Evolutionary conservation across 2,888 invertebrate genomes (phyloP).

Genomic region (Amitus sp.): DNA sequence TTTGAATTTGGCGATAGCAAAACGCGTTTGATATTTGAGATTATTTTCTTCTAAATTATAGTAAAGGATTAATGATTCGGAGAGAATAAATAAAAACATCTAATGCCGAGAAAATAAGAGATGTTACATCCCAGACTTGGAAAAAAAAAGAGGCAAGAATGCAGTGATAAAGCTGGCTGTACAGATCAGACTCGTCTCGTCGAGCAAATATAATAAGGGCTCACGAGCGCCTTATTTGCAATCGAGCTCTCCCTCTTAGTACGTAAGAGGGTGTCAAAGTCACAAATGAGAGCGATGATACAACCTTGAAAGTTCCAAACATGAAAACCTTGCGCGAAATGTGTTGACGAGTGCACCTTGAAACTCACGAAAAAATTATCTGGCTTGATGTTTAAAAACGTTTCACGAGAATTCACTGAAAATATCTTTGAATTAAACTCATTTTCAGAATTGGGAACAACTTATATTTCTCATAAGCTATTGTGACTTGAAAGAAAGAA

Average conservation of each 20-base stretch:
- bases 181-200: constrained; percentile 19
- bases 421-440: too few relatives aligned
- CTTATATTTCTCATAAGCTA: too few relatives aligned
- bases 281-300: constrained; percentile 35
- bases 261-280: constrained; percentile 39
- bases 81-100: not conserved
- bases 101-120: not conserved
- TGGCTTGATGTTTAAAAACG: too few relatives aligned
- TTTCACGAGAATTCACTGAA: too few relatives aligned
- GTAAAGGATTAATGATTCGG: not conserved
- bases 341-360: constrained; percentile 14
- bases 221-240: constrained; percentile 38
- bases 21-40: too few relatives aligned
- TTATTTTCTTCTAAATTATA: too few relatives aligned
- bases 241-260: constrained; percentile 31
- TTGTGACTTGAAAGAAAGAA: too few relatives aligned
- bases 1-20: too few relatives aligned
- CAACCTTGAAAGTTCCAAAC: constrained; percentile 22
- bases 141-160: not conserved
- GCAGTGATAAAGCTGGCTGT: constrained; percentile 14
- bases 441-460: too few relatives aligned
- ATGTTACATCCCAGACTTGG: not conserved
- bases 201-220: constrained; percentile 27
- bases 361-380: not conserved
- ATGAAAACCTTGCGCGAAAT: constrained; percentile 12